Conservation (phyloP, 2,113 vertebrate genomes). For the Lepus europaeus region DNA sequence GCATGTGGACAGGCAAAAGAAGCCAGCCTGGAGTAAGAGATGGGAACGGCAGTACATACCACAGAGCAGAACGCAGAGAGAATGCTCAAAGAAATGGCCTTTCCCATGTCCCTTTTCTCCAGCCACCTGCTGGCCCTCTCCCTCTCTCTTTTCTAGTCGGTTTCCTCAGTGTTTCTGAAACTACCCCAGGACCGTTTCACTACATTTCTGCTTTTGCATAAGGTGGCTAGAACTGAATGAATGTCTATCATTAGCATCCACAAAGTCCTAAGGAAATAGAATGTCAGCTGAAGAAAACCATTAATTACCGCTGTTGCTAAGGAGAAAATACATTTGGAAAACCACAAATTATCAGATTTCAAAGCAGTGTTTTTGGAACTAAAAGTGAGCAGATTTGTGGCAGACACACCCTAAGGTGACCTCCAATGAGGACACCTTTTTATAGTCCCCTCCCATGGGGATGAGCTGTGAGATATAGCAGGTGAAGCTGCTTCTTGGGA, state of each 20-base stretch:
- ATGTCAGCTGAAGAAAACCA: not conserved
- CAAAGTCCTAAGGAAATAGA: not conserved
- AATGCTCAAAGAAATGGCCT: not conserved
- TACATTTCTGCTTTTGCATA: not conserved
- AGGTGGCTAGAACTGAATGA: not conserved
- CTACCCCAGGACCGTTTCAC: not conserved
- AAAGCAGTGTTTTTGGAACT: not conserved
- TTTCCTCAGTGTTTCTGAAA: not conserved
- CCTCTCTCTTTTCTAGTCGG: not conserved
- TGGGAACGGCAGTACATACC: rapidly evolving
- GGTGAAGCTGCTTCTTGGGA: no score
- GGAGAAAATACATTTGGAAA: not conserved
- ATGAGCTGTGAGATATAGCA: no score
- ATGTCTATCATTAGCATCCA: not conserved
- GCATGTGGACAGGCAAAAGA: not conserved
- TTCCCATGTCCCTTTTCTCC: not conserved
- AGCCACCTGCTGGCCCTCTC: not conserved
- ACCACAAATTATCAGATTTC: not conserved
- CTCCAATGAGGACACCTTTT: not conserved
- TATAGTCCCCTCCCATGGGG: not conserved
- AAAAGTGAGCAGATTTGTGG: not conserved
- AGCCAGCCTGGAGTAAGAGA: not conserved
- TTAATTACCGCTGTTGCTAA: not conserved
- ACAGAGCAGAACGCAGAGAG: not conserved
- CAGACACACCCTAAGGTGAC: not conserved